Evolutionary conservation across 2,797 vertebrate species (phyloP), one percentile per base, ranked within the genome.

Genomic region (Rhadinocentrus ornatus): DNA sequence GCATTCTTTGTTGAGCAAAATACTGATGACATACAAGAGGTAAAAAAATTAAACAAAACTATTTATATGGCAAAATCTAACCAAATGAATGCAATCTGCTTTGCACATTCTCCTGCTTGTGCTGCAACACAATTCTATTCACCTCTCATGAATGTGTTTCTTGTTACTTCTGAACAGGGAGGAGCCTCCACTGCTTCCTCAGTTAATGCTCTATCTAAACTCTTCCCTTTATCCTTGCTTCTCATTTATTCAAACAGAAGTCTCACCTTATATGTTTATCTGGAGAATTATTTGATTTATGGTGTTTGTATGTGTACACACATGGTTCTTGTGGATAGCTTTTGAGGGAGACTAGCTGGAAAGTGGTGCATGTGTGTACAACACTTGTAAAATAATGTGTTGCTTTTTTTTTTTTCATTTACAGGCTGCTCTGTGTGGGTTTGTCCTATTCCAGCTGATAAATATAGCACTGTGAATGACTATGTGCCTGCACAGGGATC

Each of bases 161-260:
- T 86, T 87, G 81, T 82, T 85, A 73, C 72, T 74, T 62, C 74
- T 74, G 64, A 64, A 61, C 44, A 78, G 83, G 88, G 82, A 84
- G 84, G 75, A 86, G 78, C 62, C 66, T 69, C 68, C 56, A 34
- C 77, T 73, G 84, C 62, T 71, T 80, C 78, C 74, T 63, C 64
- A 81, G 61, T 59, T 50, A 62, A 59, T 75, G 46, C 32, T 27
- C 50, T 55, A 52, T 72, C 58, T 54, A 32, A 71, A 59, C 29
- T 46, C 48, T 58, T 18, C 31, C 16, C 70, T 53, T 66, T 55
- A 12, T 70, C 29, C 55, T 48, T 44, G 54, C 71, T 66, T 61
- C 72, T 64, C 56, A 62, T 46, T 24, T 66, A 48, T 34, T 0
- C 54, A 63, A 56, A 75, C 52, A 77, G 67, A 75, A 59, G 73